Conservation (phyloP, 2,888 invertebrate species). For the Harmothoe impar region DNA sequence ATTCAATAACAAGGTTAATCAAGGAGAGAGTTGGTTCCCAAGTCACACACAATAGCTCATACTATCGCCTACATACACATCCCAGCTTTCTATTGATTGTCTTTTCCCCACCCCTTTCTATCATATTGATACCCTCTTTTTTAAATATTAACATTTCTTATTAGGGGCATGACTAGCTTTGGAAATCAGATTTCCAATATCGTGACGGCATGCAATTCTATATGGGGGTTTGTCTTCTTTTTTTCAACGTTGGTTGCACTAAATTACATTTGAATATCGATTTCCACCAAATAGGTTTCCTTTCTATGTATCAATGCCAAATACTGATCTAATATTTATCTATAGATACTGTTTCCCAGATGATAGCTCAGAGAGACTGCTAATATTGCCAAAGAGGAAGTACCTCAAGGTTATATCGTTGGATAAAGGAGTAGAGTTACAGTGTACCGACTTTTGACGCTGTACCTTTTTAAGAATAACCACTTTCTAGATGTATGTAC, state of each 20-base stretch:
- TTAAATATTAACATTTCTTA: background rate
- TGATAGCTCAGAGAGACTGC: too few relatives aligned
- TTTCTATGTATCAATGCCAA: too few relatives aligned
- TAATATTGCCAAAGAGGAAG: too few relatives aligned
- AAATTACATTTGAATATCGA: conserved; percentile 5
- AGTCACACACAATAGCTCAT: background rate
- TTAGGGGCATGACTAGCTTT: background rate
- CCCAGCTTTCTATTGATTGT: background rate
- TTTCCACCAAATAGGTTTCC: background rate
- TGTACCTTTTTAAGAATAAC: too few relatives aligned
- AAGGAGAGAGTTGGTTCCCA: background rate
- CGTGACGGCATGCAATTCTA: background rate
- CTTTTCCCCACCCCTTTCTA: background rate
- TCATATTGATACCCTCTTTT: too few relatives aligned
- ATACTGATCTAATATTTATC: too few relatives aligned
- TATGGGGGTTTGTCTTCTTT: background rate
- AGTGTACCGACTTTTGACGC: too few relatives aligned
- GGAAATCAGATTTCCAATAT: background rate
- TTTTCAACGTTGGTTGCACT: background rate
- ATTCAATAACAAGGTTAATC: background rate
- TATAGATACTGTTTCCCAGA: too few relatives aligned
- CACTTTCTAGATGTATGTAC: too few relatives aligned
- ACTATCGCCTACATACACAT: background rate
- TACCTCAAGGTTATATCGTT: too few relatives aligned
- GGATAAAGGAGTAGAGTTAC: too few relatives aligned